A percentile compares a stretch with the other conserved stretches of the same genome.
Conservation (phyloP, 2,888 invertebrate genomes). For the Calameuta idolon region DNA sequence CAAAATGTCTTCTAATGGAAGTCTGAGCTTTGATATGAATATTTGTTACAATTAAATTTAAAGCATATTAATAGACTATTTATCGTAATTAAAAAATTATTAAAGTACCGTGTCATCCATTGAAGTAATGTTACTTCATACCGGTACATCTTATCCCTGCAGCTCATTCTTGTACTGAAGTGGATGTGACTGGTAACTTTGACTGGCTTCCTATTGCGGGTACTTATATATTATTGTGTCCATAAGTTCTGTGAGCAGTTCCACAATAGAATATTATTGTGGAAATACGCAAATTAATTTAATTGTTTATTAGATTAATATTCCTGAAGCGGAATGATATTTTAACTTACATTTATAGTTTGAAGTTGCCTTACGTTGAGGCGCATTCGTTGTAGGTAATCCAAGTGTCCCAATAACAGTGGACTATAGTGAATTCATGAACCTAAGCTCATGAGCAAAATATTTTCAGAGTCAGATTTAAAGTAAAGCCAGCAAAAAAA, state of each 20-base stretch:
- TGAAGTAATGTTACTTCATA: not conserved
- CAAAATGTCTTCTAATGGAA: not conserved
- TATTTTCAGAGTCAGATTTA: no score
- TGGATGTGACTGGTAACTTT: not conserved
- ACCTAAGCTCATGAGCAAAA: no score
- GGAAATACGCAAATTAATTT: not conserved
- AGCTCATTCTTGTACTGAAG: not conserved
- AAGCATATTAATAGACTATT: not conserved
- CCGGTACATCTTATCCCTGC: not conserved
- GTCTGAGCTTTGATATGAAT: not conserved
- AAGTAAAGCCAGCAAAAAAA: no score
- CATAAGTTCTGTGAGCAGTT: not conserved
- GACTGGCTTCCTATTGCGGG: not conserved
- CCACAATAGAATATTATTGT: not conserved
- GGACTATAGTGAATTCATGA: no score
- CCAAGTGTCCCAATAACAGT: no score
- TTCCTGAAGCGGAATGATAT: no score
- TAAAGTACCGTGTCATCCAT: not conserved
- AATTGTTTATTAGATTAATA: not conserved
- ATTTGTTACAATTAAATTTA: not conserved
- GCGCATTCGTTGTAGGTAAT: no score
- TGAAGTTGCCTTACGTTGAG: no score
- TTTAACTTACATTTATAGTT: no score
- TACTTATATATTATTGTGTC: not conserved
- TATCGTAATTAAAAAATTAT: not conserved